Evolutionary conservation across 2,797 vertebrate species (phyloP), one percentile per base, ranked within the genome.

Genomic region (Parotocinclus haroldoi): DNA sequence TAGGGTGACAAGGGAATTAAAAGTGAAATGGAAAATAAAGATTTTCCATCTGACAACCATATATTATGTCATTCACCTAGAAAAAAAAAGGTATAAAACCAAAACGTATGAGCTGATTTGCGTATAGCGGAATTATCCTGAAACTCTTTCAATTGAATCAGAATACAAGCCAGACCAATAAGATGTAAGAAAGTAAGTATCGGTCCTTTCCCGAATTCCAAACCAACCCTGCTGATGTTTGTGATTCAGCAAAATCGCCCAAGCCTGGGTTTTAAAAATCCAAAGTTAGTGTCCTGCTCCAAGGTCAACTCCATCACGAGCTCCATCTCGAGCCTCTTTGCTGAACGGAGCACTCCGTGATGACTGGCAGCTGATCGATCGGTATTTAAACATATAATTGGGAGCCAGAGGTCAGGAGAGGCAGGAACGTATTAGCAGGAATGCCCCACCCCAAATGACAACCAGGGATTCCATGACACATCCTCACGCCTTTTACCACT

Each of bases 271-370:
- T 39, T 67, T 58, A 71, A 68, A 74, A 67, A 65, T 64, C 59
- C 53, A 68, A 73, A 73, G 52, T 55, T 73, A 65, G 57, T 69
- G 69, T 77, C 16, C 38, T 80, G 64, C 79, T 78, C 82, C 81
- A 84, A 87, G 84, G 84, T 87, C 85, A 85, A 77, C 78, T 76
- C 78, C 75, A 79, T 81, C 80, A 79, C 75, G 71, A 76, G 79
- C 82, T 80, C 85, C 74, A 85, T 85, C 67, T 75, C 70, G 58
- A 62, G 74, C 77, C 80, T 83, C 52, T 73, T 55, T 56, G 49
- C 57, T 38, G 56, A n/a, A 7, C 42, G 7, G 66, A 58, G n/a
- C 42, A 78, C 74, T 78, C 80, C 79, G 80, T 75, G 77, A 79
- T 78, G 64, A 76, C 63, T 67, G 65, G 77, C 80, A 79, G 79